Evolutionary conservation across 2,888 invertebrate species (phyloP), one percentile per base, ranked within the genome.

Genomic region (Xylophagus ater): DNA sequence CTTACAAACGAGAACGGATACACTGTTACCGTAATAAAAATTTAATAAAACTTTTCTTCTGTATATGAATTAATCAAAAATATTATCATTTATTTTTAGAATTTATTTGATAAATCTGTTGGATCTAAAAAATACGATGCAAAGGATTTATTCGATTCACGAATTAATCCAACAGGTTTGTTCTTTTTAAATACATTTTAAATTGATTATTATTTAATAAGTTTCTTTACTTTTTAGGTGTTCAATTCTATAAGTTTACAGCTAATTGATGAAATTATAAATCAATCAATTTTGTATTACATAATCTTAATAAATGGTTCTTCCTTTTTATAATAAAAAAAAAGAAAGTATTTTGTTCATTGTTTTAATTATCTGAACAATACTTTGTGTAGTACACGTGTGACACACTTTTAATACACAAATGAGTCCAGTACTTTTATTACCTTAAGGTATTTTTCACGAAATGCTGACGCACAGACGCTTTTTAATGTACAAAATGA

Each of bases 1-100:
- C 46, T 70, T n/a, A 52, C 40, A 4, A 57, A 55, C 43, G 28
- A 37, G 8, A 47, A 49, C 10, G 64, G 65, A 10, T 65, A 64
- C 38, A 29, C 39, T 7, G 57, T 62, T 19, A 44, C 51, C 35
- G 61, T 62, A 41, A 50, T 25, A 14, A 19, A 14, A 18, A 23
- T 8, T 29, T n/a, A 3, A 13, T 18, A 24, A 35, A 4, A 24
- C 28, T 13, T 31, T 36, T 30, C 28, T 32, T 17, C n/a, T 32
- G 31, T 15, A 10, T 10, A 17, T 13, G 8, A 18, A 33, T 19
- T 14, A 4, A 10, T 6, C 7, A 20, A 20, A 18, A 4, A 14
- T n/a, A 25, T 13, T 21, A 37, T 24, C 17, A 13, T 34, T n/a
- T 21, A 15, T 36, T 38, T 42, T 13, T 18, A 52, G 54, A 49